Evolutionary conservation across 2,888 invertebrate species (phyloP).

Genomic region (Chymomyza amoena): DNA sequence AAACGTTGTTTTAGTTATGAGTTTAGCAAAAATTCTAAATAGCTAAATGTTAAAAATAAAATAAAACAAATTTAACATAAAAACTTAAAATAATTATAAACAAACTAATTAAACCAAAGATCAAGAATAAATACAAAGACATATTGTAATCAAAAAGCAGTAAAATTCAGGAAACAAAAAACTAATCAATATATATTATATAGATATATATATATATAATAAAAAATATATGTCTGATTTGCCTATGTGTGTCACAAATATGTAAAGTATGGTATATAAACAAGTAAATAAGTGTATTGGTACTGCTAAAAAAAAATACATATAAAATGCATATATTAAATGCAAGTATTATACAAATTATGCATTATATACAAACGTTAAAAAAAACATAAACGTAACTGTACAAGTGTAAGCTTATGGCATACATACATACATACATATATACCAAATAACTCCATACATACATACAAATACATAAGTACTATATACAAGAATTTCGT

Average conservation of each 20-base stretch:
- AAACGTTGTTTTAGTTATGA: constrained; percentile 18
- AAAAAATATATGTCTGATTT: constrained; percentile 29
- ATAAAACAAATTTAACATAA: constrained; percentile 31
- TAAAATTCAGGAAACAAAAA: neutral
- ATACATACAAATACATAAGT: constrained; percentile 20
- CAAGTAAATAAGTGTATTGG: constrained; percentile 24
- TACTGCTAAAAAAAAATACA: no score
- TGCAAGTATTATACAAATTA: constrained; percentile 27
- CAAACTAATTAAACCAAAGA: constrained; percentile 9
- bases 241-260: constrained; percentile 19
- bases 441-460: constrained; percentile 22
- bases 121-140: constrained; percentile 10
- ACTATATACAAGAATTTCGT: constrained; percentile 45
- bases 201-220: neutral
- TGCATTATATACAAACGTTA: constrained; percentile 5
- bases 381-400: constrained; percentile 12
- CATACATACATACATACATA: constrained; percentile 28
- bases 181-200: constrained; percentile 18
- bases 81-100: neutral
- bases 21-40: constrained; percentile 25
- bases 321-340: neutral
- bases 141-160: constrained; percentile 1
- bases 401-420: constrained; percentile 10
- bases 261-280: constrained; percentile 32
- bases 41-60: constrained; percentile 43